These are phyloP conservation scores for Morbakka virulenta DNA, from an alignment of 30 jellyfish, hydroid and myxozoan species.

Conservation along the genomic window DNA sequence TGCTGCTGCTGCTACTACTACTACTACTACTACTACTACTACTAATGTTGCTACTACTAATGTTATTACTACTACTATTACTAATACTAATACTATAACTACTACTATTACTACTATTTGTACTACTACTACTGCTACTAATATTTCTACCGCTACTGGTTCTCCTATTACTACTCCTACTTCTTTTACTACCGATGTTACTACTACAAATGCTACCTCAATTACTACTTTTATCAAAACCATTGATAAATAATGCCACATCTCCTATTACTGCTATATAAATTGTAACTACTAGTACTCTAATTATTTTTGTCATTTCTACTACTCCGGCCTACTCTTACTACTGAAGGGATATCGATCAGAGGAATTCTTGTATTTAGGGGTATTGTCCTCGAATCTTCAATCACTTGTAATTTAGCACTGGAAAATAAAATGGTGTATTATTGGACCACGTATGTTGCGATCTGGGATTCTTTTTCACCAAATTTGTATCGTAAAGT, in stretches of 20 bases:
- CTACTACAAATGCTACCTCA: not conserved
- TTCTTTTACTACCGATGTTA: not conserved
- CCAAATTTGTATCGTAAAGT: no score
- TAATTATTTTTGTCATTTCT: no score
- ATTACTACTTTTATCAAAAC: not conserved
- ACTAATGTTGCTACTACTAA: not conserved
- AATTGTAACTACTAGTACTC: not conserved
- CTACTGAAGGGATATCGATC: no score
- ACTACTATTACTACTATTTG: not conserved
- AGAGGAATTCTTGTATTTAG: no score
- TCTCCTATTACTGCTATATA: not conserved
- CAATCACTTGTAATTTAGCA: no score
- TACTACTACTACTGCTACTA: not conserved
- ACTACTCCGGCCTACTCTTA: no score
- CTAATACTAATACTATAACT: not conserved
- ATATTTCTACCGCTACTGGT: not conserved
- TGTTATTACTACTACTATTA: not conserved
- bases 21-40: not conserved
- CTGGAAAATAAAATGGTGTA: no score
- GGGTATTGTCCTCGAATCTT: no score
- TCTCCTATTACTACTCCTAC: not conserved
- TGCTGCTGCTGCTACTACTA: not conserved
- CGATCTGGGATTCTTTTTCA: no score
- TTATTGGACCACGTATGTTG: no score
- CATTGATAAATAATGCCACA: not conserved